A percentile compares a stretch with the other conserved stretches of the same genome.
Evolutionary conservation across 2,113 vertebrate genomes (phyloP).

Genomic region (Helogale parvula): DNA sequence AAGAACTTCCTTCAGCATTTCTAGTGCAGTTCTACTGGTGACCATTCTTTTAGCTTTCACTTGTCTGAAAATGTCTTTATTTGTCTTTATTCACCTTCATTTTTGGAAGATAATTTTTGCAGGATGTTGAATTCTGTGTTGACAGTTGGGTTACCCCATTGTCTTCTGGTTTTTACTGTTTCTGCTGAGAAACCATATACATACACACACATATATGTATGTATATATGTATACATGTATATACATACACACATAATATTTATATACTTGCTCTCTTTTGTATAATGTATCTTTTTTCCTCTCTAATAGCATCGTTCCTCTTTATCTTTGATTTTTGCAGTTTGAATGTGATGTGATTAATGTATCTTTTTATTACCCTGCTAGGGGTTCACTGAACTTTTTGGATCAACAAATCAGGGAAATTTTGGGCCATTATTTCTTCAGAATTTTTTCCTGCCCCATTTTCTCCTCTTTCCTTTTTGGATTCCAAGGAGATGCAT

Average conservation of each 20-base stretch:
- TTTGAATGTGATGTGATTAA: neutral
- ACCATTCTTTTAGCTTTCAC: neutral
- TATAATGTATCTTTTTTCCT: neutral
- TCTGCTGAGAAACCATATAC: neutral
- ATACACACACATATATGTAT: neutral
- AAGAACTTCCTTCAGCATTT: constrained; percentile 6
- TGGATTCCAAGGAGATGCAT: neutral
- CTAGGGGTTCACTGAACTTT: neutral
- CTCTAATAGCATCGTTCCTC: neutral
- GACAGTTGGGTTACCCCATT: neutral
- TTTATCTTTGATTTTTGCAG: neutral
- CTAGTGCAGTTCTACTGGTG: neutral
- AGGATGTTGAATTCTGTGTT: neutral
- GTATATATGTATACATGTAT: too few species aligned
- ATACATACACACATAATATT: neutral
- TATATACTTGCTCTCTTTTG: neutral
- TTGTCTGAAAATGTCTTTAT: constrained; percentile 11
- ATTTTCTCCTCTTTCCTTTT: neutral
- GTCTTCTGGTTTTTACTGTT: neutral
- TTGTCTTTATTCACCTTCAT: neutral
- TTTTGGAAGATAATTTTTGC: neutral
- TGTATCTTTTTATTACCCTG: neutral
- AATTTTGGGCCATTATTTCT: neutral
- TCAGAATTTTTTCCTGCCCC: neutral
- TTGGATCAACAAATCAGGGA: neutral